Conservation (phyloP, 2,113 vertebrate species). For the Eulacestoma nigropectus region DNA sequence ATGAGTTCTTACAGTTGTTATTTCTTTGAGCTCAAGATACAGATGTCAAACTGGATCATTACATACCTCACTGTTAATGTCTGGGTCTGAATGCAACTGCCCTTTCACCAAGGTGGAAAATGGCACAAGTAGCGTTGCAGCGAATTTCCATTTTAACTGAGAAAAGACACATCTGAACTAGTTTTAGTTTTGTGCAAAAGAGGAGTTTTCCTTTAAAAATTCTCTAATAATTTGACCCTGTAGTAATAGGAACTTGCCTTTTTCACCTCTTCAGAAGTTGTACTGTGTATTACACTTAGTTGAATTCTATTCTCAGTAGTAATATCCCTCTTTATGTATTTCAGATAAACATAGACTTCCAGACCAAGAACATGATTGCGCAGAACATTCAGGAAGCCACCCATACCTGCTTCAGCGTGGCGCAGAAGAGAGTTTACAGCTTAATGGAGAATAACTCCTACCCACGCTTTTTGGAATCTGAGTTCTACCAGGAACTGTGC, state of each 20-base stretch:
- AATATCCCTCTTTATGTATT: background rate
- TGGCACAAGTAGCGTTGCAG: background rate
- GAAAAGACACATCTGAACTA: background rate
- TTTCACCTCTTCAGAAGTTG: background rate
- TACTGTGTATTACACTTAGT: background rate
- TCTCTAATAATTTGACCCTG: background rate
- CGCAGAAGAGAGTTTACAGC: constrained; percentile 86
- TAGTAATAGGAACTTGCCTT: background rate
- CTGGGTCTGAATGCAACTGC: background rate
- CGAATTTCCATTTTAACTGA: background rate
- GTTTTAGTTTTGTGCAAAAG: background rate
- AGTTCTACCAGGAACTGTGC: constrained; percentile 77
- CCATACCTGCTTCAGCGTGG: constrained; percentile 75
- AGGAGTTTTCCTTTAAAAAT: background rate
- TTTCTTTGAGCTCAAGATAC: background rate
- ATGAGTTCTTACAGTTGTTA: fast-evolving
- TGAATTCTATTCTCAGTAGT: background rate
- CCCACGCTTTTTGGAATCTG: constrained; percentile 84
- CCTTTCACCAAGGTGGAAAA: background rate
- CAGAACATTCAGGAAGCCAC: constrained; percentile 77
- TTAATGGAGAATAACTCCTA: constrained; percentile 93
- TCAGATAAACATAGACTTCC: constrained; percentile 90
- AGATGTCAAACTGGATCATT: background rate
- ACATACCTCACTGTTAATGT: background rate
- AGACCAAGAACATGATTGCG: constrained; percentile 79